A percentile compares a stretch with the other conserved stretches of the same genome.
Evolutionary conservation across 92 coral and sea anemone species (phyloP).

Genomic region (Virgularia gustaviana): DNA sequence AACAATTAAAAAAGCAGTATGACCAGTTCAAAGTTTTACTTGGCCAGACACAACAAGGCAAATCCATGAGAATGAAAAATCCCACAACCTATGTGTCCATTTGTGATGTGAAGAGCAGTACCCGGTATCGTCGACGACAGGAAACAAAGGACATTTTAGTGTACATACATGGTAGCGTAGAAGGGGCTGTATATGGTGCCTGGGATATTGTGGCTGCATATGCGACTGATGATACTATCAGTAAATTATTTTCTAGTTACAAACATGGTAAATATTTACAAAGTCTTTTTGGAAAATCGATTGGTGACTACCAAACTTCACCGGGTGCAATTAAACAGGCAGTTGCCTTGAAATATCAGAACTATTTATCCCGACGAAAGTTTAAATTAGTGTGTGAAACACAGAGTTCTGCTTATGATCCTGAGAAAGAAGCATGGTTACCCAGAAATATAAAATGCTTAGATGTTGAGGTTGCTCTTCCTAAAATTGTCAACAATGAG

Average conservation of each 20-base stretch:
- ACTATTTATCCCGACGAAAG: constrained; percentile 46
- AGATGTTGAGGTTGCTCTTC: constrained; percentile 46
- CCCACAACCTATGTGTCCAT: no score
- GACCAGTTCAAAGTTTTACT: no score
- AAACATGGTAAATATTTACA: constrained; percentile 54
- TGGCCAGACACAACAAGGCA: no score
- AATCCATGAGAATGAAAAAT: no score
- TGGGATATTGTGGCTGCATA: constrained; percentile 52
- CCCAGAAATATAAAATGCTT: constrained; percentile 33
- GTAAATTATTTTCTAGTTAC: constrained; percentile 42
- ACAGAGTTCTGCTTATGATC: constrained; percentile 41
- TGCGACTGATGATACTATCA: constrained; percentile 34
- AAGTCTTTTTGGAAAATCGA: constrained; percentile 56
- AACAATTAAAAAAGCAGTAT: no score
- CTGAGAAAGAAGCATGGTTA: constrained; percentile 43
- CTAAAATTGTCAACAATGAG: constrained; percentile 21
- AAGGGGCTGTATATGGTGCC: constrained; percentile 57
- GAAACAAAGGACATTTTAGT: no score
- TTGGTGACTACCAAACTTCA: constrained; percentile 11
- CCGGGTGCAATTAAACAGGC: no score
- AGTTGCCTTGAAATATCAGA: no score
- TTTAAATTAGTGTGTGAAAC: constrained; percentile 29
- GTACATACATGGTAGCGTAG: no score
- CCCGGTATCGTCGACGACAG: no score
- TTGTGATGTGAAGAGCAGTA: no score